Conservation (phyloP, 2,113 vertebrate species). For the Notarius lentiginosus region DNA sequence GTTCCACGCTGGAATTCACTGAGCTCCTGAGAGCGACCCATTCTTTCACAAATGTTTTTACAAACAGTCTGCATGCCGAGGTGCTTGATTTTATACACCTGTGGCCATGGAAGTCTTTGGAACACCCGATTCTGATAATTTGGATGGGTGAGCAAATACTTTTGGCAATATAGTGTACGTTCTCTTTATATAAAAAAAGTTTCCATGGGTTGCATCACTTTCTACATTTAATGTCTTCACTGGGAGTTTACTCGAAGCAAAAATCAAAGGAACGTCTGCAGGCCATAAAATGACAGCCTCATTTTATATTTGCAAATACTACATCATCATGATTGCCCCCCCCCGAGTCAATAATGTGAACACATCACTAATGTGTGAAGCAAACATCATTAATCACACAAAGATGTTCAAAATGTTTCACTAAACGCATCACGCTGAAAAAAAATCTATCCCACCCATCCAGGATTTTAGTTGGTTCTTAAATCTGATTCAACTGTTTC, state of each 20-base stretch:
- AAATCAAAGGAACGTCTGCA: background rate
- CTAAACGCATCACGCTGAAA: background rate
- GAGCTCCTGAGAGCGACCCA: too few relatives aligned
- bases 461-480: background rate
- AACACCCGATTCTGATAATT: too few relatives aligned
- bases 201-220: background rate
- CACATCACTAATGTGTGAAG: background rate
- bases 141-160: too few relatives aligned
- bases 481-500: background rate
- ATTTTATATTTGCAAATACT: background rate
- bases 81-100: too few relatives aligned
- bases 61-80: too few relatives aligned
- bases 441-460: background rate
- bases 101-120: too few relatives aligned
- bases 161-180: background rate
- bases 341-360: background rate
- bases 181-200: background rate
- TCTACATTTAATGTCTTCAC: background rate
- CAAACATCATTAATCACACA: background rate
- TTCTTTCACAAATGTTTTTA: too few relatives aligned
- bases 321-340: background rate
- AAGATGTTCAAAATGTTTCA: background rate
- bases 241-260: background rate
- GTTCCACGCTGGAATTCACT: too few relatives aligned
- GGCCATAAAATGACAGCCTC: conserved; percentile 1